A percentile compares a stretch with the other conserved stretches of the same genome.
phyloP scores from a whole-genome alignment of 2,888 invertebrate genomes.

The Cerceris ruficornis region DNA sequence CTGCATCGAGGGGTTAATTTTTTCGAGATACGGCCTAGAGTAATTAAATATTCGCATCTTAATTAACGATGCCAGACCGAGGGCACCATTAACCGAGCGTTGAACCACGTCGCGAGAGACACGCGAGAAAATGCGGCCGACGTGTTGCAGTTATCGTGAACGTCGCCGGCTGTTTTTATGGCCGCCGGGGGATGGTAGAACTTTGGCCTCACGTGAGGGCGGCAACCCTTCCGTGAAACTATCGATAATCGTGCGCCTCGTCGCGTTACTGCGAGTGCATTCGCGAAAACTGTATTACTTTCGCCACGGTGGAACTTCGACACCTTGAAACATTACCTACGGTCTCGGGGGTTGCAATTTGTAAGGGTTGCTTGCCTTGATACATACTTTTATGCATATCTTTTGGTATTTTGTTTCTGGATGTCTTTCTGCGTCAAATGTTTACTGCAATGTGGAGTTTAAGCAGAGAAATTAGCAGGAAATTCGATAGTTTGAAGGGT shows the following conservation, averaged over 20 bases:
- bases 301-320: no score
- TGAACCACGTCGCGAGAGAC: slow-evolving; percentile 53
- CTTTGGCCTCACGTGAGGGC: slow-evolving; percentile 7
- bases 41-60: slow-evolving; percentile 61
- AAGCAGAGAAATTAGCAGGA: no score
- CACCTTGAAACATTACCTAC: no score
- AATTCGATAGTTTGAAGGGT: no score
- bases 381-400: no score
- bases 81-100: slow-evolving; percentile 52
- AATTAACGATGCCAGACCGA: slow-evolving; percentile 58
- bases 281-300: no score
- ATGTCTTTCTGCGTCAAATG: no score
- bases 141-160: slow-evolving; percentile 8
- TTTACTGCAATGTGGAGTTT: no score
- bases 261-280: no score
- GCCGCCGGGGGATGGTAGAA: slow-evolving; percentile 6
- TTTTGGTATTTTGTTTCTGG: no score
- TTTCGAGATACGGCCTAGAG: not conserved
- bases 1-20: not conserved
- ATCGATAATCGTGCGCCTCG: not conserved
- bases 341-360: no score
- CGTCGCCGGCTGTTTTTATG: slow-evolving; percentile 16
- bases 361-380: no score
- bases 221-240: slow-evolving; percentile 4
- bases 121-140: slow-evolving; percentile 34